Percentiles rank a stretch among this genome's conserved stretches.
Evolutionary conservation across 2,113 vertebrate species (phyloP).

Genomic region (Pangasianodon gigas): DNA sequence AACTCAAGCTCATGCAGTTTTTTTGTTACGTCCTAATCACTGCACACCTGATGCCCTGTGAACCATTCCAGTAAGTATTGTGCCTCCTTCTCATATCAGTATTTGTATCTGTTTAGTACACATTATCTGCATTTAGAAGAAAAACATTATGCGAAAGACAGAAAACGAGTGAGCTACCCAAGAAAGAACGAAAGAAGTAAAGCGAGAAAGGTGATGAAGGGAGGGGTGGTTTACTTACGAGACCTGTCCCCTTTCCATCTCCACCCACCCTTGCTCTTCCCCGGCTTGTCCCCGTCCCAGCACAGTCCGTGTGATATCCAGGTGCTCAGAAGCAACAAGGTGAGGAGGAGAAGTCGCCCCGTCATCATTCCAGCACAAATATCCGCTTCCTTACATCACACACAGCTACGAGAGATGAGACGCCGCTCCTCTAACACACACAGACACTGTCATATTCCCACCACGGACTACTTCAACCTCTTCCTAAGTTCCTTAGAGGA

Average conservation of each 20-base stretch:
- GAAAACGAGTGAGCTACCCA: background rate
- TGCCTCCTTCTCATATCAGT: background rate
- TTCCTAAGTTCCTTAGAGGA: background rate
- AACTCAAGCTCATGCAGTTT: background rate
- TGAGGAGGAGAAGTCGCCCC: slow-evolving; percentile 65
- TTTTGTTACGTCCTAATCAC: background rate
- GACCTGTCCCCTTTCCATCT: slow-evolving; percentile 94
- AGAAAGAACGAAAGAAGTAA: slow-evolving; percentile 24
- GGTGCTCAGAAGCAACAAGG: slow-evolving; percentile 74
- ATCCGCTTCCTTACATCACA: slow-evolving; percentile 55
- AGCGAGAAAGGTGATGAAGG: background rate
- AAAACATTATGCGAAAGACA: background rate
- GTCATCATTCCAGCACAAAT: slow-evolving; percentile 72
- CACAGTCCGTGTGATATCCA: slow-evolving; percentile 67
- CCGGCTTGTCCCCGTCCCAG: slow-evolving; percentile 70
- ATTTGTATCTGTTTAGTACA: background rate
- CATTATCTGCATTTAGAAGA: background rate
- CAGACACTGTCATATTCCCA: background rate
- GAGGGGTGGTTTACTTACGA: slow-evolving; percentile 83
- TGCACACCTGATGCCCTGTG: background rate
- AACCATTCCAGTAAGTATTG: background rate
- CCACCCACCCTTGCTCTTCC: slow-evolving; percentile 82
- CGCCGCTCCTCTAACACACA: slow-evolving; percentile 37
- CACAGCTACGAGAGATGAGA: slow-evolving; percentile 44
- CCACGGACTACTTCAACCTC: background rate